Conservation (phyloP, 2,113 vertebrate species). For the Todiramphus saurophagus region DNA sequence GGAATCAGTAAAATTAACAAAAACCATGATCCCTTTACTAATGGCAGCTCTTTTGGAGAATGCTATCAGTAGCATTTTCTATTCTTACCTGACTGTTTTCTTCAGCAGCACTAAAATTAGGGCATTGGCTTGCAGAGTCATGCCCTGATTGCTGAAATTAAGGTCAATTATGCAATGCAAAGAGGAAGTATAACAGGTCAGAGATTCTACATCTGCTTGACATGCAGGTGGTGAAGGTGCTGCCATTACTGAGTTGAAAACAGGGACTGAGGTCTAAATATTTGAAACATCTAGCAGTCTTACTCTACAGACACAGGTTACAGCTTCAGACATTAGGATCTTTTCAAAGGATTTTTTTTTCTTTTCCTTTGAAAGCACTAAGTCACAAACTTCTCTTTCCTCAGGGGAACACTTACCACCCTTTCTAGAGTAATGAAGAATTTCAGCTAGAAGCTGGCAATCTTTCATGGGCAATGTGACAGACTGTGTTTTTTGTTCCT, state of each 20-base stretch:
- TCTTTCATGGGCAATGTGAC: slow-evolving; percentile 26
- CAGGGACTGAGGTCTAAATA: background rate
- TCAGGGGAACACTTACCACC: background rate
- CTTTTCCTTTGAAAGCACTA: background rate
- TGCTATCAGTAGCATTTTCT: background rate
- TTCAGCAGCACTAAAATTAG: background rate
- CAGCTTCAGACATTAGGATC: background rate
- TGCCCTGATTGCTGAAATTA: slow-evolving; percentile 14
- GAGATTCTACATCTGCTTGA: background rate
- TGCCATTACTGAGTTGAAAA: background rate
- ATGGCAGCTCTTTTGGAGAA: background rate
- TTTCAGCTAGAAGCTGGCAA: slow-evolving; percentile 31
- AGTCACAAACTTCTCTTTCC: background rate
- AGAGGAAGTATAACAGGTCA: background rate
- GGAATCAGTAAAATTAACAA: background rate
- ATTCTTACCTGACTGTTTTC: background rate
- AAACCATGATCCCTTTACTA: background rate
- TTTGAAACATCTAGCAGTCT: background rate
- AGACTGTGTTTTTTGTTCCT: slow-evolving; percentile 24
- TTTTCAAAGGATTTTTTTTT: background rate
- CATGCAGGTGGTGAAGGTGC: background rate
- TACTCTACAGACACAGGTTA: background rate
- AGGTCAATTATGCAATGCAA: background rate
- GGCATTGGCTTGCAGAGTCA: background rate
- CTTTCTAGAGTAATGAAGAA: slow-evolving; percentile 13